A percentile compares a stretch with the other conserved stretches of the same genome.
These are phyloP conservation scores for Neotoma lepida DNA, from an alignment of 2,113 vertebrate species.

Conservation along the genomic window DNA sequence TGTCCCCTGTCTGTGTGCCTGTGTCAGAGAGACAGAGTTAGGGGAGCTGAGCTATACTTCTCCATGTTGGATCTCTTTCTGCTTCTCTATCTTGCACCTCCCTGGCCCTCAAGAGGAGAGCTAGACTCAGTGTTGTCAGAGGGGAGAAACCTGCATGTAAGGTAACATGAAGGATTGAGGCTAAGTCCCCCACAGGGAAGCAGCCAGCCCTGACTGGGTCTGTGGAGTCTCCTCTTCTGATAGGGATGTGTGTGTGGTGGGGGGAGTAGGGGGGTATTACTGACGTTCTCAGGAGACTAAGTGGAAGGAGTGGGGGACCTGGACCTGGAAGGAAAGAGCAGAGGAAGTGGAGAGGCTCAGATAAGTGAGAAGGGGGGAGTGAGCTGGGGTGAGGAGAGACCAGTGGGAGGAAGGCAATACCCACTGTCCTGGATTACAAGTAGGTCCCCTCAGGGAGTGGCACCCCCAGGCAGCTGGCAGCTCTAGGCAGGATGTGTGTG, in stretches of 20 bases:
- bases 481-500: slow-evolving; percentile 66
- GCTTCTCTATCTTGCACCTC: neutral
- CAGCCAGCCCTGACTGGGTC: neutral
- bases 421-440: slow-evolving; percentile 3
- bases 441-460: slow-evolving; percentile 38
- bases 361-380: neutral
- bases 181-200: neutral
- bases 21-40: neutral
- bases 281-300: neutral
- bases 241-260: neutral
- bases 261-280: neutral
- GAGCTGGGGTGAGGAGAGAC: neutral
- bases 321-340: slow-evolving; percentile 35
- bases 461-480: slow-evolving; percentile 66
- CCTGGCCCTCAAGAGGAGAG: neutral
- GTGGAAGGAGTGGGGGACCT: slow-evolving; percentile 25
- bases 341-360: slow-evolving; percentile 51
- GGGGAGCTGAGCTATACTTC: neutral
- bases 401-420: neutral
- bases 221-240: neutral
- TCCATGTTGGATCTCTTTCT: neutral
- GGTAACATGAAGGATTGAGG: neutral
- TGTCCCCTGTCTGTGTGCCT: neutral
- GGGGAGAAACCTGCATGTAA: neutral
- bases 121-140: neutral